These are phyloP conservation scores for Neostethus bicornis DNA, from an alignment of 2,797 vertebrate genomes.

Conservation along the genomic window DNA sequence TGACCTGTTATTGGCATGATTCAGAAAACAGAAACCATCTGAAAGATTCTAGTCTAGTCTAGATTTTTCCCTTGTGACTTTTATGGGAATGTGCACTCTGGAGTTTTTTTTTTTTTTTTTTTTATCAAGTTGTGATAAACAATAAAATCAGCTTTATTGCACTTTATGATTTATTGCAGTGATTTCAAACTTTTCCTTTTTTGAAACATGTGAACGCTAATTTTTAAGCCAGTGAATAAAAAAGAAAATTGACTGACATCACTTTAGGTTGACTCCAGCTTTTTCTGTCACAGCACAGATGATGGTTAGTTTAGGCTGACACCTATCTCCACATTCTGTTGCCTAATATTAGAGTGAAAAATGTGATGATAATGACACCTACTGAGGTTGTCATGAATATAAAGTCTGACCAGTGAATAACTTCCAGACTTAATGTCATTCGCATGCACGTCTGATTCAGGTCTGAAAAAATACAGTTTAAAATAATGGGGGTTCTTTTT, in stretches of 20 bases:
- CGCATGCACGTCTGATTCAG: slow-evolving; percentile 2
- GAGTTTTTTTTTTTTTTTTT: background rate
- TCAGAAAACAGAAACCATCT: background rate
- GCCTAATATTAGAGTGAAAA: background rate
- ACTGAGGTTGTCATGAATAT: background rate
- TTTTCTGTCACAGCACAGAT: background rate
- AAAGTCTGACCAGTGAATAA: slow-evolving; percentile 1
- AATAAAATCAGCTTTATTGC: background rate
- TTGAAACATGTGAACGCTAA: background rate
- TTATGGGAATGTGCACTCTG: background rate
- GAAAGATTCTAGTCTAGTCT: no score
- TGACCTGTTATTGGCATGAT: slow-evolving; percentile 3
- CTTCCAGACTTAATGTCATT: background rate
- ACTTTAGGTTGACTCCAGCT: background rate
- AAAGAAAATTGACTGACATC: background rate
- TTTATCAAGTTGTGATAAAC: background rate
- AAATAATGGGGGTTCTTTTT: slow-evolving; percentile 9
- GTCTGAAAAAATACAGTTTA: slow-evolving; percentile 5
- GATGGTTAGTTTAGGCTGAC: background rate
- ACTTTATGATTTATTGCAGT: background rate
- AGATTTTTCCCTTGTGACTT: background rate
- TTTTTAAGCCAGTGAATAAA: background rate
- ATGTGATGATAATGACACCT: background rate
- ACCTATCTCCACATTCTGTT: background rate
- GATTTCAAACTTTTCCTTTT: background rate